Evolutionary conservation across 1,140 invertebrate genomes (phyloP).

Genomic region (Scaptodrosophila lebanonensis): DNA sequence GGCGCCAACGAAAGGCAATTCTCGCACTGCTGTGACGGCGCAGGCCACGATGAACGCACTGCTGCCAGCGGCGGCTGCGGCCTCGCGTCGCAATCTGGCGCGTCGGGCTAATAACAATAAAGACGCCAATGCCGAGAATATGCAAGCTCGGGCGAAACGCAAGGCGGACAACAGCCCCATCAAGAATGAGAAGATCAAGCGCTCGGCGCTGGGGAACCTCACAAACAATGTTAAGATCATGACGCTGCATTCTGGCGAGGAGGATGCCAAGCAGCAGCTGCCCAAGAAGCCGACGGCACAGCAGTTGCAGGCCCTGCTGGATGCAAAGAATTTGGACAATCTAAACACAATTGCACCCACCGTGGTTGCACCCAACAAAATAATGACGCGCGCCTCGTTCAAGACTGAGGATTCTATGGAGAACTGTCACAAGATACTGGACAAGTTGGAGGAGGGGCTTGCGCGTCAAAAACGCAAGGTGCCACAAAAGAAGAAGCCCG

Average conservation of each 20-base stretch:
- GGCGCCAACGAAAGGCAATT: constrained; percentile 68
- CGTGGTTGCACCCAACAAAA: constrained; percentile 34
- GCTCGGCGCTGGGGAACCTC: constrained; percentile 83
- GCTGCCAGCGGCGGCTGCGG: constrained; percentile 26
- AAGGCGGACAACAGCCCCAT: constrained; percentile 75
- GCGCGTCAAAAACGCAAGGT: constrained; percentile 25
- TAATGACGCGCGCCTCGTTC: constrained; percentile 55
- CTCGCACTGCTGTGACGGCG: constrained; percentile 19
- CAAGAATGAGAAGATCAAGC: constrained; percentile 78
- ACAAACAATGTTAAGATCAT: constrained; percentile 80
- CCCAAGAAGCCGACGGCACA: constrained; percentile 55
- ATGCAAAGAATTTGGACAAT: constrained; percentile 53
- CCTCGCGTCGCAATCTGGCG: constrained; percentile 71
- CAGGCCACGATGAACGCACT: constrained; percentile 35
- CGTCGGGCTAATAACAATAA: constrained; percentile 62
- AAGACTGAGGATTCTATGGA: constrained; percentile 53
- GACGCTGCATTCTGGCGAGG: constrained; percentile 51
- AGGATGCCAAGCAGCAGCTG: constrained; percentile 39
- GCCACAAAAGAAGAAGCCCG: constrained; percentile 23
- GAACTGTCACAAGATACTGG: constrained; percentile 47
- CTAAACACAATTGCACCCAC: constrained; percentile 19
- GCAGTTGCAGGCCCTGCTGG: constrained; percentile 45
- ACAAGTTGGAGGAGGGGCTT: constrained; percentile 47
- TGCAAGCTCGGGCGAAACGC: constrained; percentile 67
- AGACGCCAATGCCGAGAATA: constrained; percentile 58